Evolutionary conservation across 1,140 invertebrate species (phyloP), one percentile per base, ranked within the genome.

Genomic region (Euwallacea similis): DNA sequence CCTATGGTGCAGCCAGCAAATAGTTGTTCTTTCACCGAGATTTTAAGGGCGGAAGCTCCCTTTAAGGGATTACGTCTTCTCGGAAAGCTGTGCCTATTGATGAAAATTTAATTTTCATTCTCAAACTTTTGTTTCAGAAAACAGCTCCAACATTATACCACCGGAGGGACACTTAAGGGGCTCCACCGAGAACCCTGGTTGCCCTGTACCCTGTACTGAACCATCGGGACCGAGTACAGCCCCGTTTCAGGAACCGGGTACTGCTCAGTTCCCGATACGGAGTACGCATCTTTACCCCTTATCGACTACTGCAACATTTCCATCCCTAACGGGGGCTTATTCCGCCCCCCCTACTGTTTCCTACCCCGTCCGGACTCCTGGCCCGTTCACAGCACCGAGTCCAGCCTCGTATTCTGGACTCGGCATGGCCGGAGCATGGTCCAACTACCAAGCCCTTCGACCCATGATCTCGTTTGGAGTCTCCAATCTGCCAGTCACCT

Each of bases 101-200:
- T 33, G 21, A 33, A 33, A 33, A 33, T 33, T 33, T 33, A 33
- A 33, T 33, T 33, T 33, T 33, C 21, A 33, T 33, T 33, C 21
- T 4, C 21, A 33, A 33, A 33, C 47, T 13, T 67, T 59, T 43
- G 54, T 58, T 21, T 53, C 55, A 67, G 47, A 15, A 13, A 58
- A 56, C 66, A 50, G 55, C 66, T 33, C 47, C 53, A 67, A 56
- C 13, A 67, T 67, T 67, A 58, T 50, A 44, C 66, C 66, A 33
- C 66, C 56, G 58, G 66, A 67, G 58, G 66, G 15, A 16, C 21
- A 16, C 66, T 10, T 13, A 42, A 47, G 65, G 6, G 56, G 58
- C 66, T 58, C 66, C 33, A 44, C 15, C 66, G 33, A 67, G 66
- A 58, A 55, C 43, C 66, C 54, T 47, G 13, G 9, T 54, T 47